Evolutionary conservation across 2,888 invertebrate species (phyloP), one percentile per base, ranked within the genome.

Genomic region (Oscheius myriophilus): DNA sequence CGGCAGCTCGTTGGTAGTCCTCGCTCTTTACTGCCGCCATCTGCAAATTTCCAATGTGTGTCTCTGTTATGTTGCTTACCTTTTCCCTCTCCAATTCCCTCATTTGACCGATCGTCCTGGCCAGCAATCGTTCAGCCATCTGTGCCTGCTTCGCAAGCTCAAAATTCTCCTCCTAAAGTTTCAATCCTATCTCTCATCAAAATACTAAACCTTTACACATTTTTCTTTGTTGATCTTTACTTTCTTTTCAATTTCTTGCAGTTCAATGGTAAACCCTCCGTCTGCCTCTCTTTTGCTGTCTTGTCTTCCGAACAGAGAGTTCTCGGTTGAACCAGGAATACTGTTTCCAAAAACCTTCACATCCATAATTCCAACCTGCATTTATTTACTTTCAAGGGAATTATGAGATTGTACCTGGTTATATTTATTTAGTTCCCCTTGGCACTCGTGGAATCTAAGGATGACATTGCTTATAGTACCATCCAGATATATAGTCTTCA

Each of bases 1-100:
- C 80, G 14, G 78, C 72, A 1, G 84, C 84, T 41, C 78, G 70
- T 45, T 83, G 78, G 67, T 79, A 84, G 54, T 84, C 83, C 16
- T 77, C 79, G 21, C 69, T 62, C 2, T 46, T 41, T 2, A 65
- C 64, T 12, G 61, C 69, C 14, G 39, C 54, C 23, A 26, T 62
- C 55, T 49, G 16, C 16, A 57, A 55, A 21, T 42, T 16, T 18
- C 12, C 6, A 14, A 14, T 39, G n/a, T 25, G 18, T 55, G n/a
- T n/a, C 16, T 12, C 65, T n/a, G 49, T 57, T 9, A 73, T 55
- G 1, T n/a, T n/a, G 21, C 53, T 18, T n/a, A 64, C 54, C 23
- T 78, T 79, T 51, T 80, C 80, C 9, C 67, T 71, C 46, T 80
- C 80, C 46, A 80, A 51, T 51, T 79, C 78, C 52, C 70, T 71